Conservation (phyloP, 1,140 invertebrate species). For the Drosophila rhopaloa region DNA sequence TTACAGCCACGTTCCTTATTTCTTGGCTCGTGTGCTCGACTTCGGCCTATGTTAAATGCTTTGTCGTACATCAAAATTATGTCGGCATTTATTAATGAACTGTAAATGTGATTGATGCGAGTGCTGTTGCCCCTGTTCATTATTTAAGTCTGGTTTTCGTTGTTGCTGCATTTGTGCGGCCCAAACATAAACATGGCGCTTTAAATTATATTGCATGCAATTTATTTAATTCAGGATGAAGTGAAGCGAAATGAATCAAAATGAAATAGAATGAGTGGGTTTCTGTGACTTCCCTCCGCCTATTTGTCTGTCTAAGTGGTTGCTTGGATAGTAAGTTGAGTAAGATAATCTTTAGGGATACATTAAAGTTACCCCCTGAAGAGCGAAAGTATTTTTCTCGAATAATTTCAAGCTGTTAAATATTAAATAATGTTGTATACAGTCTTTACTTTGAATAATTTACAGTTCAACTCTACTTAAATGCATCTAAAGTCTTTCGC, state of each 20-base stretch:
- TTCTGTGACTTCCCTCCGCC: conserved; percentile 6
- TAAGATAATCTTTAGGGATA: background rate
- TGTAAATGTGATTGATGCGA: conserved; percentile 75
- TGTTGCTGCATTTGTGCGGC: conserved; percentile 26
- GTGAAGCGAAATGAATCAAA: conserved; percentile 27
- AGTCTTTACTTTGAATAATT: too few species aligned
- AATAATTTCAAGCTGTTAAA: too few species aligned
- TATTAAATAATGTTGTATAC: too few species aligned
- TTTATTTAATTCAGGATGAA: conserved; percentile 54
- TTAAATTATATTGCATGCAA: conserved; percentile 68
- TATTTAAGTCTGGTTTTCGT: background rate
- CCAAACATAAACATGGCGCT: conserved; percentile 20
- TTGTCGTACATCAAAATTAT: conserved; percentile 77
- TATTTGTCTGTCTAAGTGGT: conserved; percentile 34
- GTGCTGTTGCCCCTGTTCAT: conserved; percentile 31
- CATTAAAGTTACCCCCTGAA: background rate
- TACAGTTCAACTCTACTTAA: too few species aligned
- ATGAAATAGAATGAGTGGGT: conserved; percentile 11
- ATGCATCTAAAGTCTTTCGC: too few species aligned
- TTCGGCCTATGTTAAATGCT: conserved; percentile 62
- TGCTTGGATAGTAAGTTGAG: background rate
- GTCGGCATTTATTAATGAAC: conserved; percentile 76
- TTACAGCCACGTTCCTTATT: background rate
- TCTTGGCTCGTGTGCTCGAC: background rate
- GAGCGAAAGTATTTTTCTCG: too few species aligned